Base-by-base conservation (phyloP, 2,113 vertebrate genomes). In the Himantopus leucocephalus region DNA sequence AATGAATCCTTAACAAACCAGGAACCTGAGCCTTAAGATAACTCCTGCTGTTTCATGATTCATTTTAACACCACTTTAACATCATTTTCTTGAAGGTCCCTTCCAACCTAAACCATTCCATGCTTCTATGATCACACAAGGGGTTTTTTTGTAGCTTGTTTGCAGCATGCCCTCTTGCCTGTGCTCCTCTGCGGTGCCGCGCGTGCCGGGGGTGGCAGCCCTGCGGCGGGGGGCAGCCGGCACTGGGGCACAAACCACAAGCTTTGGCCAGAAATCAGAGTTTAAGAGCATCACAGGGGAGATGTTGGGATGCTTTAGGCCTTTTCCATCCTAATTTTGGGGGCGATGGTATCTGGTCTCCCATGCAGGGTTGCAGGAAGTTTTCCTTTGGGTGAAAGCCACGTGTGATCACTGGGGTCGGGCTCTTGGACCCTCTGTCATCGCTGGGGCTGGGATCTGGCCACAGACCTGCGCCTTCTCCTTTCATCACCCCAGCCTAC, bases 281-380 rank as follows among this genome's bases (percentile, higher is more conserved):
- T 24, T 72, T 27, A 68, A 23, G n/a, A 55, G 18, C 82, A 24
- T 68, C 70, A 3, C 41, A 37, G 62, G 5, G 48, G 21, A 63
- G n/a, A 13, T 14, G 12, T 5, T 50, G 41, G n/a, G 39, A 50
- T 9, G 7, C 56, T 63, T 76, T 34, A 58, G 27, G 24, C 27
- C 27, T 19, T 76, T 76, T 43, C 48, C 22, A 4, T 67, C 45
- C 55, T 29, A 20, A 34, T 41, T 48, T 27, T 11, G 32, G 18
- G 30, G 21, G 20, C 17, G 34, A 1, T 9, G 2, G 0, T 19
- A 9, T 12, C 75, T 1, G 0, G 1, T 35, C 24, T 55, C n/a
- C 75, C 1, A 0, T 35, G 15, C 0, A 5, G 76, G 22, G 32
- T 35, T 32, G 35, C 41, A 24, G 41, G 41, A 50, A 41, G 27